A percentile compares a stretch with the other conserved stretches of the same genome.
Conservation (phyloP, 2,797 vertebrate genomes). For the Lagocephalus sceleratus region DNA sequence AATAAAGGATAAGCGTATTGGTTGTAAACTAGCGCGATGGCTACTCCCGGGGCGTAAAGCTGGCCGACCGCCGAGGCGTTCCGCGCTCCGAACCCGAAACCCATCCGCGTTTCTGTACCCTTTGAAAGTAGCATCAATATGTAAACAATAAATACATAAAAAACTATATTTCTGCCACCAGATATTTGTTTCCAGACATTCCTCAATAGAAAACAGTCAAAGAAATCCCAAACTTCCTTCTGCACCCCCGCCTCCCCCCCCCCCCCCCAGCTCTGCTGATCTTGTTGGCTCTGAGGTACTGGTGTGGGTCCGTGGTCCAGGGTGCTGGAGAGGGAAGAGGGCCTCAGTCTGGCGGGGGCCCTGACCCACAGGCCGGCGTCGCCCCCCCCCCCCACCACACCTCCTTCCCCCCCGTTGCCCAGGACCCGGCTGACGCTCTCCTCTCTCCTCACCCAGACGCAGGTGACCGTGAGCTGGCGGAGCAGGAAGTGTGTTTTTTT, state of each 20-base stretch:
- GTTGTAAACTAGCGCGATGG: conserved; percentile 66
- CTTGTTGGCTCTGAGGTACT: conserved; percentile 53
- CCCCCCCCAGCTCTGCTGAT: conserved; percentile 34
- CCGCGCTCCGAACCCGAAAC: conserved; percentile 69
- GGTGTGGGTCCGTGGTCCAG: conserved; percentile 24
- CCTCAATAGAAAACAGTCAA: conserved; percentile 22
- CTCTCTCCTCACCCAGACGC: conserved; percentile 27
- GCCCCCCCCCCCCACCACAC: too few relatives aligned
- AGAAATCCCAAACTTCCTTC: conserved; percentile 35
- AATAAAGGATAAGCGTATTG: conserved; percentile 53
- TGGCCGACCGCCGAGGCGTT: conserved; percentile 56
- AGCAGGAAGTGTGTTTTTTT: conserved; percentile 50
- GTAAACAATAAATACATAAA: conserved; percentile 81
- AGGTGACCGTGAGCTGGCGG: conserved; percentile 36
- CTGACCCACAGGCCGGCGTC: conserved; percentile 32
- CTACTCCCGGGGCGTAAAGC: conserved; percentile 55
- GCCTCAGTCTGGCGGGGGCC: conserved; percentile 28
- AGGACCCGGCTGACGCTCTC: conserved; percentile 11
- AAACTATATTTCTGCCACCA: conserved; percentile 40
- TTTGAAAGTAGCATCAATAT: conserved; percentile 74
- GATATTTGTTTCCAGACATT: conserved; percentile 20
- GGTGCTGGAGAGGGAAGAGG: conserved; percentile 5
- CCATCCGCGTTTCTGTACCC: conserved; percentile 61
- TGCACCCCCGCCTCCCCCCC: too few relatives aligned
- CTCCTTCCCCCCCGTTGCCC: conserved; percentile 32